phyloP scores from a whole-genome alignment of 2,797 vertebrate genomes.

The Echeneis naucrates region DNA sequence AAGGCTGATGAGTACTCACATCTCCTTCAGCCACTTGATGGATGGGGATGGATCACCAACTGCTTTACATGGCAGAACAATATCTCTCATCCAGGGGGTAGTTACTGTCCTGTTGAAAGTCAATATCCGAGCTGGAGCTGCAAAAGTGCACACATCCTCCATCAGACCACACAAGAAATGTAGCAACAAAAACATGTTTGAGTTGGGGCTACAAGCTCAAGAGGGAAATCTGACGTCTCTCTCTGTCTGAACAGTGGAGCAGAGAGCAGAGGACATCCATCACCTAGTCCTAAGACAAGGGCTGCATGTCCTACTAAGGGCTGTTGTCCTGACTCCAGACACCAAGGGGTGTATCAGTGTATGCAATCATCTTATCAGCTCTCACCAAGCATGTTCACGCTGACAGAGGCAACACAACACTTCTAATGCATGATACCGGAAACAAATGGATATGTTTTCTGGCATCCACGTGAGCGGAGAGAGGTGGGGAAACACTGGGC shows the following conservation, averaged over 20 bases:
- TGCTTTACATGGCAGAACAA: constrained; percentile 94
- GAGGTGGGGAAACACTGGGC: constrained; percentile 6
- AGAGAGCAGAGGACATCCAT: constrained; percentile 47
- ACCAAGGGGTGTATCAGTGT: constrained; percentile 43
- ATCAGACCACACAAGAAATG: constrained; percentile 17
- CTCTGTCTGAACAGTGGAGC: constrained; percentile 5
- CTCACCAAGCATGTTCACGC: constrained; percentile 30
- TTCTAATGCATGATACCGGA: constrained; percentile 7
- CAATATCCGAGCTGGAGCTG: constrained; percentile 94
- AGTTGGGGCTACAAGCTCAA: constrained; percentile 5
- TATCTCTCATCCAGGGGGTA: constrained; percentile 98
- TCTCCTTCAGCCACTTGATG: constrained; percentile 99
- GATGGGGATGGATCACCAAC: constrained; percentile 95
- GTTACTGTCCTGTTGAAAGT: constrained; percentile 97
- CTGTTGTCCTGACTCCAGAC: constrained; percentile 38
- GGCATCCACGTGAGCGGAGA: not conserved
- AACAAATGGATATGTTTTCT: constrained; percentile 10
- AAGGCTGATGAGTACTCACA: constrained; percentile 82
- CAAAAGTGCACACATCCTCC: constrained; percentile 11
- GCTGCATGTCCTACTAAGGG: constrained; percentile 45
- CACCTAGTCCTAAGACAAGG: constrained; percentile 44
- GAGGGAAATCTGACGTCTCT: constrained; percentile 2
- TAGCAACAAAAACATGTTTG: constrained; percentile 8
- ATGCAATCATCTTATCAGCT: constrained; percentile 66
- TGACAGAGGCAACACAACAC: constrained; percentile 39